Percentiles rank a stretch among this genome's conserved stretches.
Evolutionary conservation across 2,113 vertebrate species (phyloP).

Genomic region (Sardina pilchardus): DNA sequence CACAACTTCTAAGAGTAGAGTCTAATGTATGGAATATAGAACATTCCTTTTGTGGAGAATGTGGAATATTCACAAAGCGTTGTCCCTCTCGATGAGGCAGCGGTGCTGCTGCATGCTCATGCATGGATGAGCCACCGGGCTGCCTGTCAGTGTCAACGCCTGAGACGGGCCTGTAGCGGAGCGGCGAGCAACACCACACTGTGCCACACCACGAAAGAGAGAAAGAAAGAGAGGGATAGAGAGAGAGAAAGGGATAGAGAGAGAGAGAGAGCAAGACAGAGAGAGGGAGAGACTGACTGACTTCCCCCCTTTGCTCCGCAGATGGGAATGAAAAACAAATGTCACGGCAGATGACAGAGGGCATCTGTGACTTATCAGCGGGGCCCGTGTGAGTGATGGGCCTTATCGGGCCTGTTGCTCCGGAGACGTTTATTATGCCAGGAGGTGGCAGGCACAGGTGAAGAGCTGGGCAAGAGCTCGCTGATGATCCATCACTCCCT

Average conservation of each 20-base stretch:
- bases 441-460: slow-evolving; percentile 68
- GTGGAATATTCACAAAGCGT: neutral
- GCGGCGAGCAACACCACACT: neutral
- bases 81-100: neutral
- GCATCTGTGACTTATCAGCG: slow-evolving; percentile 75
- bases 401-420: slow-evolving; percentile 73
- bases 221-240: neutral
- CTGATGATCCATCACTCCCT: slow-evolving; percentile 70
- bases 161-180: neutral
- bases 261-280: slow-evolving; percentile 13
- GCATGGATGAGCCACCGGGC: neutral
- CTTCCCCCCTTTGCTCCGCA: slow-evolving; percentile 66
- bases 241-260: neutral
- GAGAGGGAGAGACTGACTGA: slow-evolving; percentile 41
- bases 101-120: neutral
- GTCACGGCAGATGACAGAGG: slow-evolving; percentile 73
- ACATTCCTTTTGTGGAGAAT: neutral
- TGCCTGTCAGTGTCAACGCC: neutral
- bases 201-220: neutral
- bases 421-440: slow-evolving; percentile 73
- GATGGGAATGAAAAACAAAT: slow-evolving; percentile 74
- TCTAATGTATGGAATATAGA: neutral
- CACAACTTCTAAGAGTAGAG: neutral
- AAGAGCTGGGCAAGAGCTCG: slow-evolving; percentile 64
- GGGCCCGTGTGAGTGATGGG: slow-evolving; percentile 71